Percentiles rank a stretch among this genome's conserved stretches.
Evolutionary conservation across 2,888 invertebrate species (phyloP).

Genomic region (Tetheella fluctuosa): DNA sequence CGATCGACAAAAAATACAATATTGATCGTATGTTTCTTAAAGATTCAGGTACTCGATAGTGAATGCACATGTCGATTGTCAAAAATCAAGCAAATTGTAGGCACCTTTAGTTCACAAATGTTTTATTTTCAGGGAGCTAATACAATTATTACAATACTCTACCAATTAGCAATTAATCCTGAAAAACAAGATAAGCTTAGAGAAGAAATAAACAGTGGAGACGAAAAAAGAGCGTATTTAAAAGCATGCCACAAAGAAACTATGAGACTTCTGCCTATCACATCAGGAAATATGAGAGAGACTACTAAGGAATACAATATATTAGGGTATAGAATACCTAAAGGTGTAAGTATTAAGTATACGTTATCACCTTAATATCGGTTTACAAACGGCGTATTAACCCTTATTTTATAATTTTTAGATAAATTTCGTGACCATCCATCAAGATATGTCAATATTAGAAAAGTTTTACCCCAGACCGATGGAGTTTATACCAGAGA

Average conservation of each 20-base stretch:
- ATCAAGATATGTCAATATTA: slow-evolving; percentile 86
- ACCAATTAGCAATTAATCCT: slow-evolving; percentile 85
- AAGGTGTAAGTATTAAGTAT: slow-evolving; percentile 71
- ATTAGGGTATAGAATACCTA: slow-evolving; percentile 86
- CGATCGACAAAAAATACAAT: no score
- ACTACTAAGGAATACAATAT: slow-evolving; percentile 83
- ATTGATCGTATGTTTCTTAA: no score
- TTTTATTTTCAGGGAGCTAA: slow-evolving; percentile 77
- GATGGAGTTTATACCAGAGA: slow-evolving; percentile 87
- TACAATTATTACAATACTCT: slow-evolving; percentile 81
- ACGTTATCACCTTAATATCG: no score
- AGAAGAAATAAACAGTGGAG: slow-evolving; percentile 74
- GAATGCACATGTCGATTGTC: no score
- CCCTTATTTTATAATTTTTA: slow-evolving; percentile 28
- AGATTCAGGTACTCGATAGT: no score
- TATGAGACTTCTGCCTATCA: slow-evolving; percentile 85
- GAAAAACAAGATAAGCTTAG: slow-evolving; percentile 86
- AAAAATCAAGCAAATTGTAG: no score
- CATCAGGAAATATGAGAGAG: slow-evolving; percentile 81
- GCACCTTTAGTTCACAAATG: no score
- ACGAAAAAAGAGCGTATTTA: slow-evolving; percentile 81
- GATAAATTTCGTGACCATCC: slow-evolving; percentile 56
- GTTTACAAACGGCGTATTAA: no score
- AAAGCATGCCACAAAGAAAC: slow-evolving; percentile 90
- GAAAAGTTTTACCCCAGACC: slow-evolving; percentile 87